These are phyloP conservation scores for Eciton burchellii DNA, from an alignment of 1,140 invertebrate species.

Conservation along the genomic window DNA sequence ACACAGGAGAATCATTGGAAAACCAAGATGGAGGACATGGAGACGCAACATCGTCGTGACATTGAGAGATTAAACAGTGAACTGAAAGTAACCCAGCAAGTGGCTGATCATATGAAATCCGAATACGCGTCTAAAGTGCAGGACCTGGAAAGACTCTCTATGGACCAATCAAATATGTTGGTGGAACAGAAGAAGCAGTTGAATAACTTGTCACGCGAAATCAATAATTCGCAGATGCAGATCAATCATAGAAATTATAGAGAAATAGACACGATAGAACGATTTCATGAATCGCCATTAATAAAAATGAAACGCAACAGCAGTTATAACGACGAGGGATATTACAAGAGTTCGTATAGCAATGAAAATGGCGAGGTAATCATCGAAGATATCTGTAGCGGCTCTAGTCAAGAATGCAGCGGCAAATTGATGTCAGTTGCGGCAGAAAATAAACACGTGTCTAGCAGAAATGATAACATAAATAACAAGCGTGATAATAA, in stretches of 20 bases:
- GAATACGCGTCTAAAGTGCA: constrained; percentile 82
- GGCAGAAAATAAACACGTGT: not conserved
- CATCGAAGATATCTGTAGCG: constrained; percentile 61
- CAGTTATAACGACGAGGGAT: constrained; percentile 16
- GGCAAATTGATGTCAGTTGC: constrained; percentile 14
- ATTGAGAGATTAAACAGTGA: constrained; percentile 81
- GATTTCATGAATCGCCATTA: constrained; percentile 7
- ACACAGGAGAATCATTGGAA: constrained; percentile 83
- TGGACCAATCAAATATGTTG: constrained; percentile 78
- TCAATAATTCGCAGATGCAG: constrained; percentile 64
- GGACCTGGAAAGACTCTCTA: constrained; percentile 79
- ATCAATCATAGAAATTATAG: not conserved
- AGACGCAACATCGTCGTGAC: constrained; percentile 80
- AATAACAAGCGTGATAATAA: not conserved
- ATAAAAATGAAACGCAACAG: constrained; percentile 19
- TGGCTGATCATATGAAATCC: constrained; percentile 74
- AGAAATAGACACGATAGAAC: constrained; percentile 13
- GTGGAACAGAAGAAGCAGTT: constrained; percentile 81
- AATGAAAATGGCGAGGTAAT: constrained; percentile 1
- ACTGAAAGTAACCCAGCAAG: constrained; percentile 80
- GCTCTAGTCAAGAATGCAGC: constrained; percentile 62
- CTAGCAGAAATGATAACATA: not conserved
- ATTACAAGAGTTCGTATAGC: not conserved
- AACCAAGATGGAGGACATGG: constrained; percentile 81
- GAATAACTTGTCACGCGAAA: constrained; percentile 71